These are phyloP conservation scores for Apodemus sylvaticus DNA, from an alignment of 2,113 vertebrate species.

Conservation along the genomic window DNA sequence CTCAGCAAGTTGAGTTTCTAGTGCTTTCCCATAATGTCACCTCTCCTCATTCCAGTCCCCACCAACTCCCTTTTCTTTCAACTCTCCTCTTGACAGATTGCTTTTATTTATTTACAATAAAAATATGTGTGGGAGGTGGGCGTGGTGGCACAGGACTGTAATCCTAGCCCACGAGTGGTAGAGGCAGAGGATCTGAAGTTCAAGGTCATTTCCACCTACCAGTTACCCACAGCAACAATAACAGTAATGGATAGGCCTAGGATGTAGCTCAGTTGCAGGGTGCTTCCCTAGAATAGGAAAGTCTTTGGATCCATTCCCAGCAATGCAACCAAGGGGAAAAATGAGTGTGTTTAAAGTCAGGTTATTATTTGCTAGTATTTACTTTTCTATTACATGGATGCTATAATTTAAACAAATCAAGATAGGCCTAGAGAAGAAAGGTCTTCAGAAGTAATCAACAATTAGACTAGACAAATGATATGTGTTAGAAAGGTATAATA, in stretches of 20 bases:
- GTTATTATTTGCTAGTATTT: not conserved
- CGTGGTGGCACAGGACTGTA: not conserved
- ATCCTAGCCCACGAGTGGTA: not conserved
- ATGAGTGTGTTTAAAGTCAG: not conserved
- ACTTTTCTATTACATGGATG: not conserved
- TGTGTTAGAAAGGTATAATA: not conserved
- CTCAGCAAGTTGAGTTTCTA: not conserved
- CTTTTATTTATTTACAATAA: not conserved
- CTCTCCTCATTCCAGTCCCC: not conserved
- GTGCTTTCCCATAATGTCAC: accelerated
- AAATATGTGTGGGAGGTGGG: not conserved
- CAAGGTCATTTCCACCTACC: not conserved
- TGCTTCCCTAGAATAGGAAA: not conserved
- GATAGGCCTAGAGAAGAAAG: not conserved
- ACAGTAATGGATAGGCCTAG: no score
- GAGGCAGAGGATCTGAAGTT: not conserved
- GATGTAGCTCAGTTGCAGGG: not conserved
- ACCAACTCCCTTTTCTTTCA: not conserved
- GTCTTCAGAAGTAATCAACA: not conserved
- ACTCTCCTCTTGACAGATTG: not conserved
- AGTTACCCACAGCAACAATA: not conserved
- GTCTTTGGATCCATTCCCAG: not conserved
- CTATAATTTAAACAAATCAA: not conserved
- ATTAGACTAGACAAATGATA: not conserved
- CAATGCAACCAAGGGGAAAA: not conserved